Evolutionary conservation across 2,113 vertebrate species (phyloP).

Genomic region (Rana temporaria): DNA sequence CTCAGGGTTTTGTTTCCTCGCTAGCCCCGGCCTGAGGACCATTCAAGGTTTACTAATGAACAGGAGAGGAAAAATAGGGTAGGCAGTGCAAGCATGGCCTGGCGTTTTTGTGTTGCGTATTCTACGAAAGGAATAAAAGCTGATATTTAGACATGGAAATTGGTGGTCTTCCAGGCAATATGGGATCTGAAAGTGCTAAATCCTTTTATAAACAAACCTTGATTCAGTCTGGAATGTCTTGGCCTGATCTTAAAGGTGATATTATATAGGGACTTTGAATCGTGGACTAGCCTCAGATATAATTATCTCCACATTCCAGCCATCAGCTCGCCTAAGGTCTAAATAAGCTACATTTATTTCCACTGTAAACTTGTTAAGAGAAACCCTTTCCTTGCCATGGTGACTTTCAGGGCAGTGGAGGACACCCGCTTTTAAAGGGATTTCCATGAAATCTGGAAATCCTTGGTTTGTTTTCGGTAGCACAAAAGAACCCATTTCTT

Average conservation of each 20-base stretch:
- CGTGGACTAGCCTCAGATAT: constrained; percentile 73
- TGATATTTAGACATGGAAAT: constrained; percentile 78
- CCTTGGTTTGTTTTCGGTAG: no score
- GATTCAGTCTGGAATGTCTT: constrained; percentile 81
- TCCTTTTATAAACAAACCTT: constrained; percentile 82
- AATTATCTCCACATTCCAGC: constrained; percentile 79
- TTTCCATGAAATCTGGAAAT: constrained; percentile 33
- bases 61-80: constrained; percentile 55
- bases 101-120: constrained; percentile 64
- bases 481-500: constrained; percentile 1
- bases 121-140: constrained; percentile 74
- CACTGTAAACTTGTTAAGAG: constrained; percentile 63
- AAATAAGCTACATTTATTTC: constrained; percentile 67
- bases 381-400: constrained; percentile 49
- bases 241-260: constrained; percentile 80
- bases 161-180: constrained; percentile 77
- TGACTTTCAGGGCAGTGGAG: not conserved
- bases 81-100: constrained; percentile 10
- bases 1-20: constrained; percentile 54
- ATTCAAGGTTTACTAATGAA: constrained; percentile 55
- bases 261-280: constrained; percentile 70
- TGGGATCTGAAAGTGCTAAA: constrained; percentile 79
- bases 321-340: constrained; percentile 65
- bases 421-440: constrained; percentile 10
- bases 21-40: constrained; percentile 41